Evolutionary conservation across 2,888 invertebrate species (phyloP), one percentile per base, ranked within the genome.

Genomic region (Encarsia formosa): DNA sequence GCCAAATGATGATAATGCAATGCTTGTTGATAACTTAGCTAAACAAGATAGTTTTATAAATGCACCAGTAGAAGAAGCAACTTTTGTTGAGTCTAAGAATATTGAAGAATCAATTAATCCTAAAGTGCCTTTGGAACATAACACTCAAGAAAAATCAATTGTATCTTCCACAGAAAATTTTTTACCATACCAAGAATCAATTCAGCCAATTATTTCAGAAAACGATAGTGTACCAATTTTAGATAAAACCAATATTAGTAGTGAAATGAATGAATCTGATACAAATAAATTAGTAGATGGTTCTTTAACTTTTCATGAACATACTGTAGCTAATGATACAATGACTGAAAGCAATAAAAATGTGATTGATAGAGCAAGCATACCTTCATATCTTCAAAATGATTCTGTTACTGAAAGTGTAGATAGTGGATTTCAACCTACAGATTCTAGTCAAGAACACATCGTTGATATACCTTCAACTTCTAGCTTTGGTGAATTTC

Each of bases 401-500:
- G 48, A 50, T 41, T 52, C 48, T 34, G 15, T 22, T 24, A 15
- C 47, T 23, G 57, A 59, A 31, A 57, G 29, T 46, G 16, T 22
- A 15, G 48, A 48, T 8, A 43, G 40, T 31, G 47, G 39, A 8
- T 45, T 57, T 37, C 49, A 51, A 24, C 22, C 40, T 8, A 31
- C 59, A 57, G 60, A 63, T 51, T 59, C 65, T 61, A 60, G 49
- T 60, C 60, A 62, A 42, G 52, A 63, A 13, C 15, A 41, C 41
- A 59, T 60, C 49, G 32, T 58, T 26, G 63, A 57, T 42, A 49
- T 59, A 15, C 65, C 67, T 43, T 53, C 56, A 40, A 62, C 67
- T 45, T 54, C 55, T 35, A 63, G 55, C 60, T 63, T 66, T 53
- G 61, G 65, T 54, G 63, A 65, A 57, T 63, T 67, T 63, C 63